Base-by-base conservation (phyloP, 2,888 invertebrate species). In the Sepiola atlantica region DNA sequence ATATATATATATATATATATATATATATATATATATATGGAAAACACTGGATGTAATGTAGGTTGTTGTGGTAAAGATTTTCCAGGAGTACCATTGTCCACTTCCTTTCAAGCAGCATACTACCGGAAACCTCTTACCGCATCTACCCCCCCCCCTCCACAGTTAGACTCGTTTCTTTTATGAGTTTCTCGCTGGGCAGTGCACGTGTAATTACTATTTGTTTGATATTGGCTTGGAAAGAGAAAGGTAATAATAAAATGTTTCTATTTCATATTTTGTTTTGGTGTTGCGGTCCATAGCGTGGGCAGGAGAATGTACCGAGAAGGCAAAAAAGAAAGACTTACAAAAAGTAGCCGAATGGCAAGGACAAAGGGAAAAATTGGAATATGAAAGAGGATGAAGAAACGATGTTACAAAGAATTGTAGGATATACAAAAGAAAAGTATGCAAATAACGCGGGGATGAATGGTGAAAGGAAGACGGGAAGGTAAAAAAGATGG, bases 181-280 rank as follows among this genome's bases (percentile, higher is more conserved):
- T 77, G 14, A 77, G n/a, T 14, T 77, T 77, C 77, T 77, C 32
- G 77, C 16, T 77, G 77, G 77, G n/a, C n/a, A 77, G n/a, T 77
- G 77, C 77, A 32, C n/a, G 77, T 77, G 77, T 77, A n/a, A 77
- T 77, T 77, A 77, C n/a, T 77, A 77, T 77, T 77, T 77, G n/a
- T n/a, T 77, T 77, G 16, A 77, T 77, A 77, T 77, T 14, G 16
- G 32, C 77, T 16, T 77, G 32, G 32, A 77, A 77, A 77, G n/a
- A 77, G 32, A 77, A 77, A 77, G n/a, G 32, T 77, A 32, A 77
- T 10, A 4, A 32, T 0, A 77, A n/a, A 77, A 32, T 77, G 77
- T n/a, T 77, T 45, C 45, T 45, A 4, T 45, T 45, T 8, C 45
- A 45, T 8, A 45, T 45, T n/a, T 77, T 77, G 24, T 28, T n/a